Base-by-base conservation (phyloP, 2,113 vertebrate genomes). In the Platycercus adscitus region DNA sequence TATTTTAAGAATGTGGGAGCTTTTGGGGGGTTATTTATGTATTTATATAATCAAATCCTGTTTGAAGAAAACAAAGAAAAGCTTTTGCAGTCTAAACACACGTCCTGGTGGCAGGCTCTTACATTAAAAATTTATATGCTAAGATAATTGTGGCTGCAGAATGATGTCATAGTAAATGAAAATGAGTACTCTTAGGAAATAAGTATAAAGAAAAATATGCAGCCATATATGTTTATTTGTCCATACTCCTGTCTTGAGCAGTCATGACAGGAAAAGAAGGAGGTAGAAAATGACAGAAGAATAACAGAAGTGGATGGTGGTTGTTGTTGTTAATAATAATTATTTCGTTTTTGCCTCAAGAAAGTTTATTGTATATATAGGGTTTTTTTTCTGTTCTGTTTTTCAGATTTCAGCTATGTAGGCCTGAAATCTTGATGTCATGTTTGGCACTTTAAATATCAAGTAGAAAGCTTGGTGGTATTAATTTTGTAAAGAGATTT, bases 401-500 rank as follows among this genome's bases (percentile, higher is more conserved):
- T 68, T 88, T 78, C 33, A 26, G 52, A 20, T 79, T 87, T 72
- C 76, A 77, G 13, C 49, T 79, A 0, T n/a, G 24, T 43, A 17
- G 29, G 28, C 41, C 76, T 84, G 79, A 81, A 93, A 68, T 90
- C 49, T 39, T 89, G 86, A 71, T 89, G 64, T 70, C 31, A 28
- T 39, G 13, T 68, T 92, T 88, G 81, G 63, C 21, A 29, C 80
- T 75, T 73, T 44, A 83, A 77, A 80, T 91, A 94, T 92, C 69
- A 60, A 91, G 78, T 55, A 91, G 86, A 93, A 89, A 88, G 93
- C 80, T 85, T 46, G 64, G 50, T 88, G 83, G 86, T 60, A 81
- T 84, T 95, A 92, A 76, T 94, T 93, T 95, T 96, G 95, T 95
- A 95, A 96, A 88, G 95, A 96, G 92, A 73, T n/a, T 31, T 46